Evolutionary conservation across 1,140 invertebrate species (phyloP).

Genomic region (Aphidius ervi): DNA sequence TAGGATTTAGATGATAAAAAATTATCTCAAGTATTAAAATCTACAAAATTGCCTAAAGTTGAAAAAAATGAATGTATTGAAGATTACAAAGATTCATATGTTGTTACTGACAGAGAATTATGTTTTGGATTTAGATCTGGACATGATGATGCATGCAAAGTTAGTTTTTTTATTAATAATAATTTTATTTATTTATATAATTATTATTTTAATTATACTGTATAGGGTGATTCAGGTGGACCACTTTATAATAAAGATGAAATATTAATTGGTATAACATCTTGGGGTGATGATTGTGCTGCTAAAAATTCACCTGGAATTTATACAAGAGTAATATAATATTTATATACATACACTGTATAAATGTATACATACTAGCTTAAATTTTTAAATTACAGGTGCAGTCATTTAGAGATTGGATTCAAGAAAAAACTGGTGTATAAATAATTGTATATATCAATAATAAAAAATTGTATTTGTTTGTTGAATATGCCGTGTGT

Average conservation of each 20-base stretch:
- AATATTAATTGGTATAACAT: constrained; percentile 58
- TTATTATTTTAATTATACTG: not conserved
- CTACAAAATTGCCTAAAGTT: too few species aligned
- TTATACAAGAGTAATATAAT: constrained; percentile 54
- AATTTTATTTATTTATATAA: not conserved
- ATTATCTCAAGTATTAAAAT: too few species aligned
- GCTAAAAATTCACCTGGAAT: constrained; percentile 56
- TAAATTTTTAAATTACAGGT: not conserved
- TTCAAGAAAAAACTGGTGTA: constrained; percentile 22
- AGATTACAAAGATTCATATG: too few species aligned
- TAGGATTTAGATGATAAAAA: too few species aligned
- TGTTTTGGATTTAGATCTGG: too few species aligned
- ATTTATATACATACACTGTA: too few species aligned
- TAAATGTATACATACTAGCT: too few species aligned
- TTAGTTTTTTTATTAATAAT: too few species aligned
- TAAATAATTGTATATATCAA: constrained; percentile 3
- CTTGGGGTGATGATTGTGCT: constrained; percentile 63
- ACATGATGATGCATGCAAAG: too few species aligned
- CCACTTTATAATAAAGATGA: constrained; percentile 55
- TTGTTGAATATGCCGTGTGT: too few species aligned
- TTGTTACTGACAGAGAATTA: too few species aligned
- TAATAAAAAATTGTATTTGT: not conserved
- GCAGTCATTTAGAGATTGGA: constrained; percentile 42
- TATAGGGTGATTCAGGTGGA: constrained; percentile 64
- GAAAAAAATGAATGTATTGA: too few species aligned